phyloP scores from a whole-genome alignment of 2,797 vertebrate genomes.

The Danio tinwini region DNA sequence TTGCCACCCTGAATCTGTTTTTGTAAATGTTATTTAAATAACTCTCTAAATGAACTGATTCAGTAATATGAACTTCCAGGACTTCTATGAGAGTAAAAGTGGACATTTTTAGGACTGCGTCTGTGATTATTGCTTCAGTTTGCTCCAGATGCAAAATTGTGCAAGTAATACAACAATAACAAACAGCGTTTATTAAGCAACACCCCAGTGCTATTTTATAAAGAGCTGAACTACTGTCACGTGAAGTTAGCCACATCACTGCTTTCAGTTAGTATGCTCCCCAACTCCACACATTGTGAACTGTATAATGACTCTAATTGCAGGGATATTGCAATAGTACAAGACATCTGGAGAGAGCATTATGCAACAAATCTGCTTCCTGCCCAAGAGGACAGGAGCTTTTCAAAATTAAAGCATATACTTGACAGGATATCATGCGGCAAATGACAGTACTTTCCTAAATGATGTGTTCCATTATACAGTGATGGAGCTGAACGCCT shows the following conservation, averaged over 20 bases:
- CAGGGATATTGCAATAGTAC: constrained; percentile 47
- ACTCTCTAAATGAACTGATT: background rate
- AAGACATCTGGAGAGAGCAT: constrained; percentile 59
- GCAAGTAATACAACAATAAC: constrained; percentile 1
- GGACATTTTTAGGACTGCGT: background rate
- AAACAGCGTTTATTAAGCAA: background rate
- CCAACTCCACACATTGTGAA: constrained; percentile 6
- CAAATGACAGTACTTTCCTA: constrained; percentile 59
- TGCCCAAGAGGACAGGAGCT: constrained; percentile 50
- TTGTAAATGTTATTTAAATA: background rate
- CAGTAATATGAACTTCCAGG: background rate
- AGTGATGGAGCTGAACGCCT: constrained; percentile 42
- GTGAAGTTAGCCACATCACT: constrained; percentile 5
- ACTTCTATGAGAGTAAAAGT: background rate
- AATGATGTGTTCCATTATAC: constrained; percentile 58
- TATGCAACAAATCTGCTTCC: constrained; percentile 54
- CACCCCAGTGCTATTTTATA: background rate
- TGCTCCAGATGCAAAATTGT: background rate
- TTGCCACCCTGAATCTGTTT: background rate
- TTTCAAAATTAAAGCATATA: constrained; percentile 49
- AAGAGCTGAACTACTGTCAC: constrained; percentile 1
- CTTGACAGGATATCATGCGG: constrained; percentile 57
- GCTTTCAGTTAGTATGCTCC: background rate
- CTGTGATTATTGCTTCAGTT: background rate
- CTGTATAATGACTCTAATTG: constrained; percentile 40